phyloP scores from a whole-genome alignment of 2,113 vertebrate genomes.

The Trichechus manatus region DNA sequence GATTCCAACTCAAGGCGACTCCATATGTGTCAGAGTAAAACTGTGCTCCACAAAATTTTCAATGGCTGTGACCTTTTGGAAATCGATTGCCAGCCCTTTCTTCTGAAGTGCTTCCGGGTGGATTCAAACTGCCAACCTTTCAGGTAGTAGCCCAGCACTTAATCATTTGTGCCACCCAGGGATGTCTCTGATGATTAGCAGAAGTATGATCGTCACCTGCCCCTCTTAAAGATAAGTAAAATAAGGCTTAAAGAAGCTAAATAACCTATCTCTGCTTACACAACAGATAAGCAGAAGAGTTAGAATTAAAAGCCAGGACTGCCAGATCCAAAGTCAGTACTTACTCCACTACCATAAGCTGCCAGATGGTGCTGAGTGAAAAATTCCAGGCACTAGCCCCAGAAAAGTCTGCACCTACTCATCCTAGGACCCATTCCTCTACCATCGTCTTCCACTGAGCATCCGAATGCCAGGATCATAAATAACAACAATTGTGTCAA shows the following conservation, averaged over 20 bases:
- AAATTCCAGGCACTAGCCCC: not conserved
- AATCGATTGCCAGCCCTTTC: not conserved
- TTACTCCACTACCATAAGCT: not conserved
- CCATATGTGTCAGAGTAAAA: not conserved
- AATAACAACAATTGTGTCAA: not conserved
- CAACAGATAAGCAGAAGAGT: not conserved
- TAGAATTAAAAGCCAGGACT: slow-evolving; percentile 29
- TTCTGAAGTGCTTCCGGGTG: not conserved
- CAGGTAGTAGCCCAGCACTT: not conserved
- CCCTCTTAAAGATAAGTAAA: not conserved
- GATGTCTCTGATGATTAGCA: not conserved
- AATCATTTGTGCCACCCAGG: not conserved
- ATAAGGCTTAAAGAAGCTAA: not conserved
- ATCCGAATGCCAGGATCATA: not conserved
- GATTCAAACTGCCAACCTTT: not conserved
- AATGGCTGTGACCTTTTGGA: not conserved
- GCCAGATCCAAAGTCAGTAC: not conserved
- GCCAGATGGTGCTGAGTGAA: not conserved
- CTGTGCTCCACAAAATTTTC: not conserved
- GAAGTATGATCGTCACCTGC: not conserved
- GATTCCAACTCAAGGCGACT: not conserved
- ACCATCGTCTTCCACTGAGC: not conserved
- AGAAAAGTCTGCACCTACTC: not conserved
- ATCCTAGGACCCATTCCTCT: not conserved
- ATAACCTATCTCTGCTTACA: not conserved